Percentiles rank a stretch among this genome's conserved stretches.
phyloP scores from a whole-genome alignment of 2,888 invertebrate species.

The Seira ritae region DNA sequence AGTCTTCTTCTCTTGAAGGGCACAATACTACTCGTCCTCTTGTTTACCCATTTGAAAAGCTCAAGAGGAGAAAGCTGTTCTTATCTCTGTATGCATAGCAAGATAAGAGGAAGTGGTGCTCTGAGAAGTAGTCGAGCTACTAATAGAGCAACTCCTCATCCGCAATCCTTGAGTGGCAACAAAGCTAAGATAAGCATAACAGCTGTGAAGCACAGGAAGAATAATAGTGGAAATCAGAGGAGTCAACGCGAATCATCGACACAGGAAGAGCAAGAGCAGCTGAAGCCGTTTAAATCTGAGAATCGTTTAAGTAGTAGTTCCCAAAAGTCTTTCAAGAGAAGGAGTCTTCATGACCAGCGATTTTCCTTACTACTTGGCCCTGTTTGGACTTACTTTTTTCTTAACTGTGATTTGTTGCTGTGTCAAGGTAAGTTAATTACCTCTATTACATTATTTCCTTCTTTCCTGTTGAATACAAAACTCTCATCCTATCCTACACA shows the following conservation, averaged over 20 bases:
- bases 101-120: background rate
- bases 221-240: background rate
- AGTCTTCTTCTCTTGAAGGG: background rate
- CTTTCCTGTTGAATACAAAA: background rate
- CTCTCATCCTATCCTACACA: background rate
- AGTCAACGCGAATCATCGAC: background rate
- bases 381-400: conserved; percentile 73
- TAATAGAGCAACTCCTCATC: background rate
- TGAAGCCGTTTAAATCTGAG: background rate
- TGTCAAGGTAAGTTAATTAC: conserved; percentile 67
- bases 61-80: background rate
- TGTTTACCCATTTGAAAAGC: background rate
- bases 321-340: conserved; percentile 61
- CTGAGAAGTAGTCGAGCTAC: background rate
- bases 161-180: background rate
- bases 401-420: conserved; percentile 72
- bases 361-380: conserved; percentile 72
- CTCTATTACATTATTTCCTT: background rate
- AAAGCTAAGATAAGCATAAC: background rate
- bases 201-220: background rate
- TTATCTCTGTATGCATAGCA: conserved; percentile 8
- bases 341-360: conserved; percentile 72
- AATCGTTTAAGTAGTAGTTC: conserved; percentile 21
- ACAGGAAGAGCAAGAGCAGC: background rate
- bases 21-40: background rate